Evolutionary conservation across 2,113 vertebrate genomes (phyloP).

Genomic region (Axis porcinus): DNA sequence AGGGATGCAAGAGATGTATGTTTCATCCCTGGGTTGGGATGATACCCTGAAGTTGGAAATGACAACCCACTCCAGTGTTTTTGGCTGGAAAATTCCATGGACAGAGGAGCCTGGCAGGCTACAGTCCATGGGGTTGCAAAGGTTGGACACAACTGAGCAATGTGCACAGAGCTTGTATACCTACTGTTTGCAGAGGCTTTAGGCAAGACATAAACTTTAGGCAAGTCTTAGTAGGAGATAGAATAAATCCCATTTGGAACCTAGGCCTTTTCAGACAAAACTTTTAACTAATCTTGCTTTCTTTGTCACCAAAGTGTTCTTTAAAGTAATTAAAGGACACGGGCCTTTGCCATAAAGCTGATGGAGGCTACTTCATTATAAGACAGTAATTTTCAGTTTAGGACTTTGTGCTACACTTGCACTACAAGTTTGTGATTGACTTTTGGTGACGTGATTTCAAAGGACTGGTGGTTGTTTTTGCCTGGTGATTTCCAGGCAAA

Average conservation of each 20-base stretch:
- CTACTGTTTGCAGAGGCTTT: neutral
- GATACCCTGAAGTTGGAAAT: neutral
- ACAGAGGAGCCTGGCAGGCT: neutral
- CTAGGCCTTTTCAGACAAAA: neutral
- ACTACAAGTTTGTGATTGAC: neutral
- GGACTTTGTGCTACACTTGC: neutral
- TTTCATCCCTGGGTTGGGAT: neutral
- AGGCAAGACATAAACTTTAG: neutral
- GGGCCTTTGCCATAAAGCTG: neutral
- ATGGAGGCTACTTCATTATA: neutral
- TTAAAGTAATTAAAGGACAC: neutral
- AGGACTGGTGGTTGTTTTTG: neutral
- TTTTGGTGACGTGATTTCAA: neutral
- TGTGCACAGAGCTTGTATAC: neutral
- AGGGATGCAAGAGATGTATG: neutral
- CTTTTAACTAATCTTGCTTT: neutral
- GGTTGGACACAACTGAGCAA: neutral
- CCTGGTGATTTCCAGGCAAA: neutral
- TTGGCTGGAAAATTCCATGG: neutral
- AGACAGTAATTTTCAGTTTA: neutral
- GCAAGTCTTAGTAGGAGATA: neutral
- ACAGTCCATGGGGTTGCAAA: neutral
- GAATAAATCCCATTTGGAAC: neutral
- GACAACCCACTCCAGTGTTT: neutral
- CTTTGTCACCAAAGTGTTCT: neutral